Conservation (phyloP, 2,797 vertebrate species). For the Bucorvus abyssinicus region DNA sequence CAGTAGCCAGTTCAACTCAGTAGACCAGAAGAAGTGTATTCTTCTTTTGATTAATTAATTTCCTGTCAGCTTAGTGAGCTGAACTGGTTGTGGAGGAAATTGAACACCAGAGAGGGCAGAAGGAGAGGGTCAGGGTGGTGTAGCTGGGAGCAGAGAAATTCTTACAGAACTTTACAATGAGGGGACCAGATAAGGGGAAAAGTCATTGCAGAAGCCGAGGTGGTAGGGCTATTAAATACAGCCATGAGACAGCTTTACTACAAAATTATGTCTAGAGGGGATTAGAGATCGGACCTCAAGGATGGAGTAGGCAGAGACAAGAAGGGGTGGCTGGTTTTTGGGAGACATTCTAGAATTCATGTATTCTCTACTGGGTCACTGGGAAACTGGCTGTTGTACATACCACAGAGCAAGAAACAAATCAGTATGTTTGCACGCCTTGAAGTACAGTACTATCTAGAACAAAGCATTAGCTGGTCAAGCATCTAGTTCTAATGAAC, state of each 20-base stretch:
- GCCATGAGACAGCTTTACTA: neutral
- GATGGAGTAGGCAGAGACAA: neutral
- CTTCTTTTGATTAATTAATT: neutral
- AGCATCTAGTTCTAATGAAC: neutral
- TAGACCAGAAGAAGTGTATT: neutral
- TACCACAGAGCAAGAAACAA: neutral
- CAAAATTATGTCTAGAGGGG: neutral
- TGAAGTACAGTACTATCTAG: neutral
- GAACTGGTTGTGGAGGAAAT: neutral
- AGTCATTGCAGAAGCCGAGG: neutral
- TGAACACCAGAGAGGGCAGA: neutral
- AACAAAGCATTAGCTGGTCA: neutral
- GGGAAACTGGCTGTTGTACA: neutral
- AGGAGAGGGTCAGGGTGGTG: neutral
- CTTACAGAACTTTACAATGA: neutral
- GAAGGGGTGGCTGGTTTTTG: neutral
- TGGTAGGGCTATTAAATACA: neutral
- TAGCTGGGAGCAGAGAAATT: neutral
- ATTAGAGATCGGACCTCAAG: neutral
- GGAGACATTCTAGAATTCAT: neutral
- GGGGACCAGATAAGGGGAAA: neutral
- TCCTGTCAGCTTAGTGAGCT: neutral
- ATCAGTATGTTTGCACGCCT: rapidly evolving
- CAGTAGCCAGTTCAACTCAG: neutral
- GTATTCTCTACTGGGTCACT: neutral